Percentiles rank a stretch among this genome's conserved stretches.
These are phyloP conservation scores for Sclerurus mexicanus DNA, from an alignment of 2,113 vertebrate genomes.

Conservation along the genomic window DNA sequence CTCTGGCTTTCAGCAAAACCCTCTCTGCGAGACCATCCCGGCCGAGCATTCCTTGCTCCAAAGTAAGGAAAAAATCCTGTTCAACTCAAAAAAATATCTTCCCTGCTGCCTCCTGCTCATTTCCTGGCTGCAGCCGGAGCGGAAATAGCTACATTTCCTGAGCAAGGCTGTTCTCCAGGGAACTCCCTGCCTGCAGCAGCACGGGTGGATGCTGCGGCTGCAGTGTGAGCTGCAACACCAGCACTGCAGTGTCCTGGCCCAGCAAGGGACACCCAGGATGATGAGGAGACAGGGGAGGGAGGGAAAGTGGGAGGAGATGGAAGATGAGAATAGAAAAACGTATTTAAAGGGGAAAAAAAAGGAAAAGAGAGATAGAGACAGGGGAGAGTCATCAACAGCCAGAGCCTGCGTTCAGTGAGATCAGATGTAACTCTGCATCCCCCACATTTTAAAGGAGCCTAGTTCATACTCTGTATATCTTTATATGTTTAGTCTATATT, in stretches of 20 bases:
- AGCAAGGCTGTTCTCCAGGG: slow-evolving; percentile 56
- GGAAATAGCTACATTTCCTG: slow-evolving; percentile 69
- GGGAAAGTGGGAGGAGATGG: neutral
- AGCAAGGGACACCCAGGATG: neutral
- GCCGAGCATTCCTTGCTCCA: neutral
- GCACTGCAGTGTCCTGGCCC: accelerated
- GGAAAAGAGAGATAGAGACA: neutral
- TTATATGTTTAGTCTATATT: neutral
- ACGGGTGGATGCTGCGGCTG: neutral
- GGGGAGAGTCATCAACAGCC: neutral
- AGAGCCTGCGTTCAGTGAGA: neutral
- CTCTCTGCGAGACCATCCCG: neutral
- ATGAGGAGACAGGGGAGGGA: neutral
- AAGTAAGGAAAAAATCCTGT: neutral
- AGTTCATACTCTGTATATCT: neutral
- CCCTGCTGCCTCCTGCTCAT: slow-evolving; percentile 53
- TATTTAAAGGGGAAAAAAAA: neutral
- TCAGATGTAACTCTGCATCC: accelerated
- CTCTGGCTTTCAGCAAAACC: neutral
- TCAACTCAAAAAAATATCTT: slow-evolving; percentile 36
- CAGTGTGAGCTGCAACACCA: neutral
- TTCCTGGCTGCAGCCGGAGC: slow-evolving; percentile 54
- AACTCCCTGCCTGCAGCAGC: neutral
- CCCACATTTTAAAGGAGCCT: neutral
- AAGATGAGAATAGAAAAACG: neutral